These are phyloP conservation scores for Plutella xylostella DNA, from an alignment of 2,888 invertebrate genomes.

Conservation along the genomic window DNA sequence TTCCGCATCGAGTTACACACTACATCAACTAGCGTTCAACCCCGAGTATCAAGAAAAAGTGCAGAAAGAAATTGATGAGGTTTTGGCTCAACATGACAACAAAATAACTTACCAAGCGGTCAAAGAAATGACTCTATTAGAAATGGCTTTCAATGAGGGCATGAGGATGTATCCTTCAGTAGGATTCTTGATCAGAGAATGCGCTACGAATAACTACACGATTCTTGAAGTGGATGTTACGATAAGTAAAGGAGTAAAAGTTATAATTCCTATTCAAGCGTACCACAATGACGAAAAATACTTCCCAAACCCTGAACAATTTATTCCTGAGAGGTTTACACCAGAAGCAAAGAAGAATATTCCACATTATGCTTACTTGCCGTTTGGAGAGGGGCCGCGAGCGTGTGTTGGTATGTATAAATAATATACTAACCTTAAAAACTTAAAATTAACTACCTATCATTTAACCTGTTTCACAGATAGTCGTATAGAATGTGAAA, in stretches of 20 bases:
- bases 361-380: constrained; percentile 40
- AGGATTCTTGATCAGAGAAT: constrained; percentile 43
- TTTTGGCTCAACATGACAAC: constrained; percentile 38
- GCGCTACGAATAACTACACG: constrained; percentile 44
- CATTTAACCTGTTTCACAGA: too few species aligned
- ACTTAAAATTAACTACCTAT: too few species aligned
- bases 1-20: constrained; percentile 52
- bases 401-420: constrained; percentile 47
- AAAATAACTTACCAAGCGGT: constrained; percentile 49
- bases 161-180: constrained; percentile 56
- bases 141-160: constrained; percentile 50
- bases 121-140: constrained; percentile 49
- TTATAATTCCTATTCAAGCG: constrained; percentile 49
- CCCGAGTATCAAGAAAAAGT: constrained; percentile 52
- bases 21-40: constrained; percentile 58
- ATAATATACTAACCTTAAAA: too few species aligned
- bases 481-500: too few species aligned
- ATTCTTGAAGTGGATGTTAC: constrained; percentile 46
- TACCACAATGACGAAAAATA: constrained; percentile 48
- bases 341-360: constrained; percentile 28
- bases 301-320: constrained; percentile 41
- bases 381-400: constrained; percentile 55
- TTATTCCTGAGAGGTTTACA: constrained; percentile 45
- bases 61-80: constrained; percentile 49
- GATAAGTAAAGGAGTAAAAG: constrained; percentile 40